Evolutionary conservation across 1,140 invertebrate species (phyloP).

Genomic region (Conopomorpha cramerella): DNA sequence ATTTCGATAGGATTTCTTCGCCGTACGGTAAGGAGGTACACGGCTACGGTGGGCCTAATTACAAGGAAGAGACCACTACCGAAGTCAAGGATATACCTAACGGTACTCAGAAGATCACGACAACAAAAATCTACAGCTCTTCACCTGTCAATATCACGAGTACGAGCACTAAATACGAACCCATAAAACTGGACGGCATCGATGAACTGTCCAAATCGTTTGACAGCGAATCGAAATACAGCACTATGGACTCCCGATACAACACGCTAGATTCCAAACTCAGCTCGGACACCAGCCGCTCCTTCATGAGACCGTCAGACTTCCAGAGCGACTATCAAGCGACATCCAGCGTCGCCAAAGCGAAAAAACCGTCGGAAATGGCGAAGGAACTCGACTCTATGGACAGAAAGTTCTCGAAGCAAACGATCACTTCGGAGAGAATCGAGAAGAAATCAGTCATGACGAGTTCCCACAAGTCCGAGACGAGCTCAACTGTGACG

Average conservation of each 20-base stretch:
- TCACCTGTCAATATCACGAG: conserved; percentile 53
- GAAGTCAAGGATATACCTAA: conserved; percentile 58
- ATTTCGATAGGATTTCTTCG: conserved; percentile 38
- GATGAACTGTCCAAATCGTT: conserved; percentile 51
- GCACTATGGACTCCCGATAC: conserved; percentile 44
- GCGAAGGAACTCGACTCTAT: conserved; percentile 45
- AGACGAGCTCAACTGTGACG: conserved; percentile 51
- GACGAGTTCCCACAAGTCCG: conserved; percentile 56
- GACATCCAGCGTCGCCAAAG: conserved; percentile 24
- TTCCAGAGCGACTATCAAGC: conserved; percentile 42
- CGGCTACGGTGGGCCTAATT: conserved; percentile 45
- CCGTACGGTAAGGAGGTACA: conserved; percentile 43
- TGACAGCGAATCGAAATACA: conserved; percentile 47
- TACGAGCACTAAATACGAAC: conserved; percentile 53
- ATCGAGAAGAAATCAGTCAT: conserved; percentile 55
- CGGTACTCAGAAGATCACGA: conserved; percentile 55
- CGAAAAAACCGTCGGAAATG: conserved; percentile 39
- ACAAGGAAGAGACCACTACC: conserved; percentile 51
- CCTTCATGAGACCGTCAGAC: conserved; percentile 54
- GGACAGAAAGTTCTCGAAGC: conserved; percentile 51
- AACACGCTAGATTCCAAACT: conserved; percentile 50
- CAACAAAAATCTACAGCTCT: conserved; percentile 56
- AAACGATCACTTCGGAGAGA: conserved; percentile 52
- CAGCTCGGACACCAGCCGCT: conserved; percentile 53
- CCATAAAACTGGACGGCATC: conserved; percentile 46